Percentiles rank a stretch among this genome's conserved stretches.
phyloP scores from a whole-genome alignment of 2,797 vertebrate species.

The Chromis chromis region DNA sequence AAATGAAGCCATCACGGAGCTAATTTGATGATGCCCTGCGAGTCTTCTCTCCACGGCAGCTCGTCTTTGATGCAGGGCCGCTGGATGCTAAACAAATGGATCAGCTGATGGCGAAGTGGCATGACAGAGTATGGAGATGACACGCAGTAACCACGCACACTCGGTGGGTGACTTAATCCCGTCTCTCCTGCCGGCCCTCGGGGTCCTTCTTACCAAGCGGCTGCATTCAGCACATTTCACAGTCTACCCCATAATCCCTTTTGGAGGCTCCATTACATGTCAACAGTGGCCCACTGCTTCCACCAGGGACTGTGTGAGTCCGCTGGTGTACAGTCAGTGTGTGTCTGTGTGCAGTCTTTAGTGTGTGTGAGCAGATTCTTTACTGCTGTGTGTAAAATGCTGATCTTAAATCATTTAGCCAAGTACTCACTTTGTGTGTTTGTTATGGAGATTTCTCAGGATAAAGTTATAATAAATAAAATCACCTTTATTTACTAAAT shows the following conservation, averaged over 20 bases:
- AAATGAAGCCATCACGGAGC: constrained; percentile 2
- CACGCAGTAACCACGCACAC: constrained; percentile 31
- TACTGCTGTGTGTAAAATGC: constrained; percentile 24
- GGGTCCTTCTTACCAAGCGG: constrained; percentile 66
- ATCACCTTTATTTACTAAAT: neutral
- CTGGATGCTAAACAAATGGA: constrained; percentile 35
- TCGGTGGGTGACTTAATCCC: constrained; percentile 64
- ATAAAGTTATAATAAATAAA: constrained; percentile 1
- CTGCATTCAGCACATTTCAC: constrained; percentile 78
- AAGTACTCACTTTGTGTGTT: constrained; percentile 5
- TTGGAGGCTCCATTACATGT: constrained; percentile 78
- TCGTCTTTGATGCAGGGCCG: constrained; percentile 34
- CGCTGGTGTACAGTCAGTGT: neutral
- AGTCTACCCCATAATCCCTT: constrained; percentile 78
- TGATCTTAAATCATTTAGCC: constrained; percentile 45
- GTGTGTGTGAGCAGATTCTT: constrained; percentile 10
- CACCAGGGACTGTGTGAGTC: constrained; percentile 37
- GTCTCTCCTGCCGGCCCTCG: constrained; percentile 61
- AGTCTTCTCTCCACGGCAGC: constrained; percentile 25
- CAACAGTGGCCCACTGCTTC: constrained; percentile 61
- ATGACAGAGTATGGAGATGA: constrained; percentile 45
- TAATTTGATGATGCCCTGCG: constrained; percentile 24
- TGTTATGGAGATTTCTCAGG: constrained; percentile 7
- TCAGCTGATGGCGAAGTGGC: constrained; percentile 47
- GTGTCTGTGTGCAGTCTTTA: neutral